Base-by-base conservation (phyloP, 1,140 invertebrate genomes). In the Cataglyphis hispanica region DNA sequence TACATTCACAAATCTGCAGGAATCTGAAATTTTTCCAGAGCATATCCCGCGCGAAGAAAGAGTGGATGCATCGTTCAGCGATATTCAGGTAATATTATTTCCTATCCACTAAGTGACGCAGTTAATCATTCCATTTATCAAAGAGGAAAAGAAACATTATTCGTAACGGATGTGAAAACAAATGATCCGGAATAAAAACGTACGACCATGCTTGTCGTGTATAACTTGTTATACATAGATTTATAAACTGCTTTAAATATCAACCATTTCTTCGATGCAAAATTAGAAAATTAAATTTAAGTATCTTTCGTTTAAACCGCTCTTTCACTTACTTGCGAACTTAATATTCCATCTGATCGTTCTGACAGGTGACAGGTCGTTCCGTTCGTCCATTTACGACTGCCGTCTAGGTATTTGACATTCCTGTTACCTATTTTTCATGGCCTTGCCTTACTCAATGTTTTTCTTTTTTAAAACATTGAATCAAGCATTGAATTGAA, bases 61-160 rank as follows among this genome's bases (percentile, higher is more conserved):
- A 64, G 37, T 6, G 27, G 10, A 1, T 25, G 25, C n/a, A 53
- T 67, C 34, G 31, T 74, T 60, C 34, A 70, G 7, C 25, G 6
- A 40, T 74, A 60, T 83, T 13, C 22, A 37, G 37, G 8, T 37
- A 50, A 66, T 74, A 61, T 61, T 43, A 81, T 83, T 19, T 75
- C 11, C 56, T 19, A 43, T 34, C n/a, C 1, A 6, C 8, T 46
- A 40, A 61, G 50, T 11, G n/a, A 58, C 2, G 13, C 34, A 72
- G 16, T 83, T 75, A 83, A 25, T 83, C 67, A 74, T 7, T 61
- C 5, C n/a, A 81, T 40, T 83, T n/a, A 74, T 22, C 11, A 11
- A 1, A 1, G 13, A 61, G 7, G n/a, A 61, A 10, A 74, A 60
- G 16, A 72, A 40, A 66, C 22, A 22, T 80, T 69, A 40, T 40